Conservation (phyloP, 2,113 vertebrate genomes). For the Campylomormyrus tamandua region DNA sequence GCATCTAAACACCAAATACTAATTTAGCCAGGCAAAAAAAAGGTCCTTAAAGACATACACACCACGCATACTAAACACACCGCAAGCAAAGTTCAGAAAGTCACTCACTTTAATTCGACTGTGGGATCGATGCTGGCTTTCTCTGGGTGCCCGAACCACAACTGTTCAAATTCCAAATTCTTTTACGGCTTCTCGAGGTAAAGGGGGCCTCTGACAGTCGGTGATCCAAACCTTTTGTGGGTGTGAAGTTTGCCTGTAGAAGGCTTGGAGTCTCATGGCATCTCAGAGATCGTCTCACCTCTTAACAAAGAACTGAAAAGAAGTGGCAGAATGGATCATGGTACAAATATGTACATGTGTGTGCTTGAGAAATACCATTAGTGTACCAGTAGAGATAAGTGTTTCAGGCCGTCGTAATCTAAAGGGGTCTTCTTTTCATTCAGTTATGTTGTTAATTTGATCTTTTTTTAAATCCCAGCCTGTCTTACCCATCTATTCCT, state of each 20-base stretch:
- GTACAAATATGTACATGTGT: not conserved
- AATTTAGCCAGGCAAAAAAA: not conserved
- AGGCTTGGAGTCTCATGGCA: constrained; percentile 35
- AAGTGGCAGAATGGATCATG: not conserved
- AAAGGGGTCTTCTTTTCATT: not conserved
- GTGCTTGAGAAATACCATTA: not conserved
- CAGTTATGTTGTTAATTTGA: not conserved
- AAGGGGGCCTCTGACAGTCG: not conserved
- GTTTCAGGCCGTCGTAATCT: not conserved
- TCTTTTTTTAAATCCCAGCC: not conserved
- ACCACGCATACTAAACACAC: not conserved
- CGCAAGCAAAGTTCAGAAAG: not conserved
- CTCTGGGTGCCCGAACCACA: not conserved
- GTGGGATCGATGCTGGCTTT: not conserved
- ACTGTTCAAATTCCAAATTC: not conserved
- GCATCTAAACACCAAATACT: not conserved
- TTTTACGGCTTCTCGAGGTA: not conserved
- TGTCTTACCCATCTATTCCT: not conserved
- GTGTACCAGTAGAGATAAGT: not conserved
- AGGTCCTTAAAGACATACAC: not conserved
- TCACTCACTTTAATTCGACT: not conserved
- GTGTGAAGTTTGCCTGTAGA: constrained; percentile 58
- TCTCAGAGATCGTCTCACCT: not conserved
- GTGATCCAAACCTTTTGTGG: constrained; percentile 37
- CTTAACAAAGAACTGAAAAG: not conserved